Evolutionary conservation across 2,113 vertebrate species (phyloP).

Genomic region (Halcyon malimbica): DNA sequence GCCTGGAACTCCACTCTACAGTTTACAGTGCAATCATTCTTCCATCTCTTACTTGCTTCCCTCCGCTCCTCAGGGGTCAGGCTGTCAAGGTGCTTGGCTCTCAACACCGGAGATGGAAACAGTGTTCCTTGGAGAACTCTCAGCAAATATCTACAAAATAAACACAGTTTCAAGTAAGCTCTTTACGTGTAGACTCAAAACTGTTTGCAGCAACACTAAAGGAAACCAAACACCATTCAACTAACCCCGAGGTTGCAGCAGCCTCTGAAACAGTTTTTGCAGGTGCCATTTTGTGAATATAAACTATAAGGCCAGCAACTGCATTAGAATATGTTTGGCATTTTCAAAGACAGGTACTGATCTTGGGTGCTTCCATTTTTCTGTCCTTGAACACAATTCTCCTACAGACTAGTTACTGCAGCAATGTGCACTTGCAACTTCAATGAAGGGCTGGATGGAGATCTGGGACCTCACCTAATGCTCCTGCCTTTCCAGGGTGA

Average conservation of each 20-base stretch:
- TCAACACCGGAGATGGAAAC: constrained; percentile 71
- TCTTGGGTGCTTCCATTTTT: not conserved
- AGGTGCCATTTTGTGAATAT: not conserved
- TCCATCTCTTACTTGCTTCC: constrained; percentile 69
- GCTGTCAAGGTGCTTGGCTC: constrained; percentile 70
- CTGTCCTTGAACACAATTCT: not conserved
- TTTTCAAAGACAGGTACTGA: not conserved
- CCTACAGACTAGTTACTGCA: not conserved
- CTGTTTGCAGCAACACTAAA: not conserved
- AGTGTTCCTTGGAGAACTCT: constrained; percentile 76
- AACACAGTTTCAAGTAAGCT: not conserved
- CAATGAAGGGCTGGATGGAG: not conserved
- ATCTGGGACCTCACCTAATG: not conserved
- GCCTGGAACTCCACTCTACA: not conserved
- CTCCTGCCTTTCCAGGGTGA: not conserved
- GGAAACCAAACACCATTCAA: not conserved
- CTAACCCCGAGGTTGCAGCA: not conserved
- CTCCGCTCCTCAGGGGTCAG: constrained; percentile 35
- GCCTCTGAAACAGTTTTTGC: not conserved
- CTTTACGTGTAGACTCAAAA: not conserved
- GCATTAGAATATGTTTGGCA: not conserved
- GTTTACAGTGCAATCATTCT: not conserved
- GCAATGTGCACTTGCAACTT: not conserved
- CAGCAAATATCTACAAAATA: constrained; percentile 77
- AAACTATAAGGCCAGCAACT: not conserved